Percentiles rank a stretch among this genome's conserved stretches.
Evolutionary conservation across 1,140 invertebrate species (phyloP).

Genomic region (Pygmarrhopalites habei): DNA sequence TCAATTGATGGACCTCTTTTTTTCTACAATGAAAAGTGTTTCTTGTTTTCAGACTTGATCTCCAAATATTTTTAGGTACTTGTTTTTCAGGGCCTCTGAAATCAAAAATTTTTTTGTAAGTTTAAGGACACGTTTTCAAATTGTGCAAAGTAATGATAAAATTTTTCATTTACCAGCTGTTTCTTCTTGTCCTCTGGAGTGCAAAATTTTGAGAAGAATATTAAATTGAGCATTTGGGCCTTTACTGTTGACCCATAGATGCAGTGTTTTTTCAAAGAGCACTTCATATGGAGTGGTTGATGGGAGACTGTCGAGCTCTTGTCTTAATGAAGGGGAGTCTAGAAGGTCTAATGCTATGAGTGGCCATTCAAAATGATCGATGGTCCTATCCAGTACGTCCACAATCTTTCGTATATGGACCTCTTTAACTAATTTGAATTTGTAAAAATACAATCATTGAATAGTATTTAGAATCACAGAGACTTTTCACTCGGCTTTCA

Average conservation of each 20-base stretch:
- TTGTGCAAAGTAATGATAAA: too few species aligned
- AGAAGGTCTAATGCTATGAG: background rate
- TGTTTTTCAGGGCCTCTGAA: background rate
- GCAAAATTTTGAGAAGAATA: background rate
- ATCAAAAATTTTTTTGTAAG: background rate
- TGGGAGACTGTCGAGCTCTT: background rate
- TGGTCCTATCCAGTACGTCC: background rate
- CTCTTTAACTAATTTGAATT: background rate
- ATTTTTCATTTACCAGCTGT: background rate
- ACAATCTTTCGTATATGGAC: background rate
- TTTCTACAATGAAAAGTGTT: too few species aligned
- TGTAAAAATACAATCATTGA: too few species aligned
- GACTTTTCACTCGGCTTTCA: too few species aligned
- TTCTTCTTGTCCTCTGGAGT: background rate
- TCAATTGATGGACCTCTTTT: too few species aligned
- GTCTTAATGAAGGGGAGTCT: background rate
- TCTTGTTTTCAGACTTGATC: too few species aligned
- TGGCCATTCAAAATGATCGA: background rate
- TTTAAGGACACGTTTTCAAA: too few species aligned
- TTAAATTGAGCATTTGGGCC: background rate
- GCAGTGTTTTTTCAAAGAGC: background rate
- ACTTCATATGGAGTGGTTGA: constrained; percentile 3
- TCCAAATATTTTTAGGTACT: background rate
- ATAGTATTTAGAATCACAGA: too few species aligned
- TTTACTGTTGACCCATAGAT: background rate